Base-by-base conservation (phyloP, 2,113 vertebrate species). In the Centropristis striata region DNA sequence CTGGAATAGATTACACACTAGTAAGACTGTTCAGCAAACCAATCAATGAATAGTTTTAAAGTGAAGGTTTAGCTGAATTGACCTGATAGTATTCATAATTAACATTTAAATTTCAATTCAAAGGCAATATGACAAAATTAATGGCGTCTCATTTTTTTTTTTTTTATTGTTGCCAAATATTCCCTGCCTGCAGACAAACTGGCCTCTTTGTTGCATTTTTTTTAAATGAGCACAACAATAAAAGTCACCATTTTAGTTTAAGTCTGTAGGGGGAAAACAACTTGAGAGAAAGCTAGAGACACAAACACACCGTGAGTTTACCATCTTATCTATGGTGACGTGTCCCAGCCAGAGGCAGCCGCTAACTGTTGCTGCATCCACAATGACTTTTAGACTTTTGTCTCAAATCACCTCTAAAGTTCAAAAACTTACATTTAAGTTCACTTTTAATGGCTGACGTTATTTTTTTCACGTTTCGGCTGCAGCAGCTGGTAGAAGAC, bases 251-350 rank as follows among this genome's bases (percentile, higher is more conserved):
- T 13, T 1, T 47, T 7, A 44, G 53, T n/a, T 44, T 4, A 8
- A 28, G 58, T 82, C 16, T 32, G 32, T 6, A 64, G 32, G 3
- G 25, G 20, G 37, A 54, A 21, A 4, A 15, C 14, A 4, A 5
- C 2, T 8, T 5, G 1, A 37, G 44, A 39, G 16, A 25, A 59
- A 65, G 23, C 3, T n/a, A n/a, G n/a, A 41, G n/a, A 72, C 18
- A 54, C 46, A 46, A 72, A 64, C 49, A 75, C 8, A 32, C 16
- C 12, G 42, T 28, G 16, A 39, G 50, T 27, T 32, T 44, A 18
- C 11, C 60, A 21, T 55, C 63, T 81, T 78, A 74, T 86, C 78
- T 87, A 58, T 87, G 92, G 78, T 93, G 92, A 93, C 92, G 92
- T 93, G 92, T 93, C 92, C 85, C 81, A 86, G 77, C 23, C 47